Percentiles rank a stretch among this genome's conserved stretches.
Conservation (phyloP, 2,888 invertebrate genomes). For the Petrophora chlorosata region DNA sequence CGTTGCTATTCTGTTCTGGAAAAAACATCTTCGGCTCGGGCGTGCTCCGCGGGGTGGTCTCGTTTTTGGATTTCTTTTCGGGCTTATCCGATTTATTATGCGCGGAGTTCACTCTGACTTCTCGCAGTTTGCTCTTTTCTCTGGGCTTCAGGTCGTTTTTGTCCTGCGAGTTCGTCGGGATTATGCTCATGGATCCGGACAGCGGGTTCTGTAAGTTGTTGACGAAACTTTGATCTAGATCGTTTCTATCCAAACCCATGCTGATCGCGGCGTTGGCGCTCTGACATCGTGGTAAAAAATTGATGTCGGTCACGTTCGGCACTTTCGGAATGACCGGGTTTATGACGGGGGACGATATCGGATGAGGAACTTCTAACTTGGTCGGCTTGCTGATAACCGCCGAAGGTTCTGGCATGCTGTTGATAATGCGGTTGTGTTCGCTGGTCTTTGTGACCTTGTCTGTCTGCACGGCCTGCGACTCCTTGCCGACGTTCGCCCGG, state of each 20-base stretch:
- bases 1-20: constrained; percentile 66
- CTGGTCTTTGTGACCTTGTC: constrained; percentile 68
- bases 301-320: constrained; percentile 69
- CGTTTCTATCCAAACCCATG: constrained; percentile 68
- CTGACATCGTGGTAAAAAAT: constrained; percentile 76
- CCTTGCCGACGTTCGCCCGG: constrained; percentile 64
- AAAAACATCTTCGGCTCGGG: constrained; percentile 78
- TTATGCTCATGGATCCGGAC: constrained; percentile 64
- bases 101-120: constrained; percentile 77
- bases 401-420: constrained; percentile 56
- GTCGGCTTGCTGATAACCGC: constrained; percentile 66
- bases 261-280: constrained; percentile 75
- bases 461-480: constrained; percentile 71
- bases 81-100: constrained; percentile 76
- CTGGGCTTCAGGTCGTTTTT: constrained; percentile 70
- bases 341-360: constrained; percentile 77
- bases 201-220: constrained; percentile 64
- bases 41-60: constrained; percentile 65
- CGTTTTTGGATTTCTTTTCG: constrained; percentile 69
- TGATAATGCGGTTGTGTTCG: constrained; percentile 60
- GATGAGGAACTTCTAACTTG: constrained; percentile 77
- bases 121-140: constrained; percentile 75
- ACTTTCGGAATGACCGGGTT: constrained; percentile 76
- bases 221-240: constrained; percentile 62
- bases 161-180: constrained; percentile 59